Evolutionary conservation across 2,113 vertebrate genomes (phyloP).

Genomic region (Tor tambroides): DNA sequence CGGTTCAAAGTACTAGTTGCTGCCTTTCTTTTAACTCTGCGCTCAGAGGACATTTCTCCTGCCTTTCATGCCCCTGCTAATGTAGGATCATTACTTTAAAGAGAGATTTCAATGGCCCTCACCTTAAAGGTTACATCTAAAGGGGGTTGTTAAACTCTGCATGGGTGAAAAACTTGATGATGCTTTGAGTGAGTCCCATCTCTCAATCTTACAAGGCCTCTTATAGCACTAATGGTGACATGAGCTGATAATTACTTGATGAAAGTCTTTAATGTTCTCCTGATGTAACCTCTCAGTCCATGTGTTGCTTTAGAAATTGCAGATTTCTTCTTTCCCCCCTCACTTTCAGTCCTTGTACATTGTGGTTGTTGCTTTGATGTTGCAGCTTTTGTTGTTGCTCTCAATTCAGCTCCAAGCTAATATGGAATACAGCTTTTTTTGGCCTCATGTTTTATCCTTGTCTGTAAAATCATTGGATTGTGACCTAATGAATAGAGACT

Average conservation of each 20-base stretch:
- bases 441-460: slow-evolving; percentile 1
- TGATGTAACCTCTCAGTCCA: slow-evolving; percentile 27
- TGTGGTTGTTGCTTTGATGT: not conserved
- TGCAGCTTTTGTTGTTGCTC: slow-evolving; percentile 24
- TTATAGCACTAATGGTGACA: slow-evolving; percentile 46
- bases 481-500: not conserved
- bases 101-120: slow-evolving; percentile 24
- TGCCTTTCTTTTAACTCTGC: not conserved
- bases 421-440: not conserved
- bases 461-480: slow-evolving; percentile 8
- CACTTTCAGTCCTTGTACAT: too few species aligned
- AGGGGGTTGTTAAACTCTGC: slow-evolving; percentile 33
- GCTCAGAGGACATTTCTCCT: slow-evolving; percentile 9
- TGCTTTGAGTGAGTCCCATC: slow-evolving; percentile 36
- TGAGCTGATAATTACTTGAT: slow-evolving; percentile 41
- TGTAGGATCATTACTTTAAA: slow-evolving; percentile 40
- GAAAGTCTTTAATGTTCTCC: slow-evolving; percentile 44
- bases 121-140: slow-evolving; percentile 45
- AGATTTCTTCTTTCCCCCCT: not conserved
- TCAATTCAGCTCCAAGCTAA: slow-evolving; percentile 11
- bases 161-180: slow-evolving; percentile 27
- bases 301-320: not conserved
- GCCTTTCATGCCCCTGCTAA: slow-evolving; percentile 26
- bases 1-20: not conserved
- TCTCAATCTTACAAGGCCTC: slow-evolving; percentile 35